phyloP scores from a whole-genome alignment of 2,888 invertebrate species.

The Trissolcus japonicus region DNA sequence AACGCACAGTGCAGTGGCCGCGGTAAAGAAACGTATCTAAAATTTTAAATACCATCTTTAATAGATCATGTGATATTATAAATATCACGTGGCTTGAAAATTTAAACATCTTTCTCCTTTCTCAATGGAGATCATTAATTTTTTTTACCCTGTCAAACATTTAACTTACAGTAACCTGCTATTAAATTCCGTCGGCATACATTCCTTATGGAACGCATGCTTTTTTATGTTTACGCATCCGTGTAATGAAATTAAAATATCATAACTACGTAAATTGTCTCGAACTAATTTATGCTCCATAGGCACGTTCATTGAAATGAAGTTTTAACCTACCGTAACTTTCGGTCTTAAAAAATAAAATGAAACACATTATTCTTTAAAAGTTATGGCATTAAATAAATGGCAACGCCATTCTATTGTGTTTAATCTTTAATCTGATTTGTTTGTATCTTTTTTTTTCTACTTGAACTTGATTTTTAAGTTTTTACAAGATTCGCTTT shows the following conservation, averaged over 20 bases:
- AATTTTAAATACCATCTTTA: conserved; percentile 12
- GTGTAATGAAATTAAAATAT: conserved; percentile 36
- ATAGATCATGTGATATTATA: conserved; percentile 28
- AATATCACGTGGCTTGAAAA: conserved; percentile 13
- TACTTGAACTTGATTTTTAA: no score
- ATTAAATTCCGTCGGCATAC: conserved; percentile 15
- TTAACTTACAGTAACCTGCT: conserved; percentile 12
- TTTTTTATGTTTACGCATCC: conserved; percentile 7
- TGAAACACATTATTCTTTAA: no score
- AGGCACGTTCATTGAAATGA: conserved; percentile 24
- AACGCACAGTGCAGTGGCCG: conserved; percentile 19
- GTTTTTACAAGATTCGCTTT: neutral
- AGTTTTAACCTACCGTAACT: conserved; percentile 20
- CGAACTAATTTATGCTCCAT: conserved; percentile 43
- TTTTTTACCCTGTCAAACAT: conserved; percentile 30
- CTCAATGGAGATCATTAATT: conserved; percentile 11
- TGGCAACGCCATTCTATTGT: no score
- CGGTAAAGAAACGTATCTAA: conserved; percentile 15
- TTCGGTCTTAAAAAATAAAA: no score
- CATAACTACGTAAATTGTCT: conserved; percentile 42
- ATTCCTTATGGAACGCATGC: neutral
- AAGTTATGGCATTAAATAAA: neutral
- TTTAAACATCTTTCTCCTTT: conserved; percentile 4
- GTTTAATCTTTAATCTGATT: neutral
- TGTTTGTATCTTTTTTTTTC: neutral